A percentile compares a stretch with the other conserved stretches of the same genome.
These are phyloP conservation scores for Drosophila mimetica DNA, from an alignment of 2,888 invertebrate species.

Conservation along the genomic window DNA sequence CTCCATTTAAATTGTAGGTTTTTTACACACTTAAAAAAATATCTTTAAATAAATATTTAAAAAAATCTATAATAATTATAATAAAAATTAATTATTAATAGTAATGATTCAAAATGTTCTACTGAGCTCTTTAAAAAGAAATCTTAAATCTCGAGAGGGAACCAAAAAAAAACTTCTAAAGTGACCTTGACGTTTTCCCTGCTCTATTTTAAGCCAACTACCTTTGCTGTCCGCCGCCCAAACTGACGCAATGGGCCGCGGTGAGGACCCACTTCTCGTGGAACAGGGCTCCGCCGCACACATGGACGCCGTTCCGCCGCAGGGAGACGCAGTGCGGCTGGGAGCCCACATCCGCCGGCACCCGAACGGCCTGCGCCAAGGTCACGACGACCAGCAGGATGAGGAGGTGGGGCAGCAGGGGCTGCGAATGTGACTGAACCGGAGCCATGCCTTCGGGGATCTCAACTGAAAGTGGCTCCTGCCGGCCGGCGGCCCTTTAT, in stretches of 20 bases:
- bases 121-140: no score
- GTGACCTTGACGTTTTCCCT: no score
- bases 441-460: slow-evolving; percentile 12
- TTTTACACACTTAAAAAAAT: no score
- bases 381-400: slow-evolving; percentile 9
- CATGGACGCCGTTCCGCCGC: slow-evolving; percentile 63
- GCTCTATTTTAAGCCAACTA: slow-evolving; percentile 19
- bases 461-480: slow-evolving; percentile 24
- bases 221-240: slow-evolving; percentile 61
- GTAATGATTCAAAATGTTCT: no score
- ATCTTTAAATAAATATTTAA: no score
- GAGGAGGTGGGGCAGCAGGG: background rate
- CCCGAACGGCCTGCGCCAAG: slow-evolving; percentile 66
- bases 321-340: slow-evolving; percentile 83
- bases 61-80: no score
- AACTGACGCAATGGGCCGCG: slow-evolving; percentile 81
- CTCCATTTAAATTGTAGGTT: no score
- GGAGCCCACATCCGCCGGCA: slow-evolving; percentile 74
- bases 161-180: no score
- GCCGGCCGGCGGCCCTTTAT: slow-evolving; percentile 47
- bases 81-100: no score
- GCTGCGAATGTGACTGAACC: background rate
- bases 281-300: slow-evolving; percentile 77
- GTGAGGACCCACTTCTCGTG: slow-evolving; percentile 65
- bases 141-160: background rate